Evolutionary conservation across 1,140 invertebrate genomes (phyloP).

Genomic region (Neotoxoptera formosana): DNA sequence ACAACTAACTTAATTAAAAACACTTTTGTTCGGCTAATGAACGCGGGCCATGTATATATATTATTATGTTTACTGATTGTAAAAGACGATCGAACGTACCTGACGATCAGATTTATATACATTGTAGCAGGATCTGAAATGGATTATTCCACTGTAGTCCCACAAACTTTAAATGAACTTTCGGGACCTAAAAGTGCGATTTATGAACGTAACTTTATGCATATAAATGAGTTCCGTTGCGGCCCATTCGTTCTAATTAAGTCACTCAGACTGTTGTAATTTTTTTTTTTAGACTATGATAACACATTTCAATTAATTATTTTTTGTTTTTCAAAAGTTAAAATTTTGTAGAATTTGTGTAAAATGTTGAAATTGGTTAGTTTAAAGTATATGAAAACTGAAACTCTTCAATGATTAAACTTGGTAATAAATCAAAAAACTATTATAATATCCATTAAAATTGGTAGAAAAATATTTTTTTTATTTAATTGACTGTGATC

Average conservation of each 20-base stretch:
- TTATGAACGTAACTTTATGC: conserved; percentile 37
- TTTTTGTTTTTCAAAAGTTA: neutral
- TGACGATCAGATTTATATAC: too few relatives aligned
- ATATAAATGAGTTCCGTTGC: conserved; percentile 19
- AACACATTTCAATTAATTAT: neutral
- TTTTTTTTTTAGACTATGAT: neutral
- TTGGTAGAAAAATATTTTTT: neutral
- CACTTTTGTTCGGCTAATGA: neutral
- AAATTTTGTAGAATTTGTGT: neutral
- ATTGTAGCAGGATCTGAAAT: neutral
- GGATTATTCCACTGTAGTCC: neutral
- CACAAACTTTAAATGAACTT: conserved; percentile 3
- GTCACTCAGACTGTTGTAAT: neutral
- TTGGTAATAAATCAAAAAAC: neutral
- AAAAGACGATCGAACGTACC: neutral
- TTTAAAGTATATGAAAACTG: neutral
- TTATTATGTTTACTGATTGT: neutral
- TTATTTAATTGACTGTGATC: too few relatives aligned
- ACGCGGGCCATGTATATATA: neutral
- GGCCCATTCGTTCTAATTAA: conserved; percentile 45
- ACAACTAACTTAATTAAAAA: conserved; percentile 37
- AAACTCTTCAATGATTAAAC: neutral
- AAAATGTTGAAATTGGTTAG: neutral
- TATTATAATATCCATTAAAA: neutral
- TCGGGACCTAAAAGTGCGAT: neutral